These are phyloP conservation scores for Lophius americanus DNA, from an alignment of 2,797 vertebrate genomes.

Conservation along the genomic window DNA sequence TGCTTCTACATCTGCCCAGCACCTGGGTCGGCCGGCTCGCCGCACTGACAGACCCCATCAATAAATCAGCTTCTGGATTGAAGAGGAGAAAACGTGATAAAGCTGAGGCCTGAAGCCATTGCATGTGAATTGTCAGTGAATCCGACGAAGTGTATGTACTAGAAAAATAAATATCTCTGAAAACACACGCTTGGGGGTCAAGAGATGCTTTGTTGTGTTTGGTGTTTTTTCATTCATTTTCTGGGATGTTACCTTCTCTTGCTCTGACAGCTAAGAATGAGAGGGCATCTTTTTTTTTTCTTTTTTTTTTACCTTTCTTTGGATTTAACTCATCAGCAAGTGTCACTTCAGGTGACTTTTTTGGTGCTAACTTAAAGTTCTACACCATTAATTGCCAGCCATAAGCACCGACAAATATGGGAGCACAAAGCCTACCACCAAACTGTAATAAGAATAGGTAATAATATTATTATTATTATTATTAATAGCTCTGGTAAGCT, in stretches of 20 bases:
- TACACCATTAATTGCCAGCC: too few relatives aligned
- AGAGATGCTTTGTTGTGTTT: slow-evolving; percentile 24
- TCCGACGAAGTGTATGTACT: slow-evolving; percentile 36
- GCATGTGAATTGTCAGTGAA: slow-evolving; percentile 49
- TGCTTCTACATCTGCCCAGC: slow-evolving; percentile 70
- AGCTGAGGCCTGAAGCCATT: slow-evolving; percentile 52
- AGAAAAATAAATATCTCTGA: slow-evolving; percentile 37
- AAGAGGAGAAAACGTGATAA: slow-evolving; percentile 60
- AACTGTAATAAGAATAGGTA: slow-evolving; percentile 16
- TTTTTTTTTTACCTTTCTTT: slow-evolving; percentile 1
- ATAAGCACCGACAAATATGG: slow-evolving; percentile 4
- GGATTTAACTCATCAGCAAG: slow-evolving; percentile 4
- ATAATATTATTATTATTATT: too few relatives aligned
- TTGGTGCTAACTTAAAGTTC: too few relatives aligned
- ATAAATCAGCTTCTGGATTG: slow-evolving; percentile 72
- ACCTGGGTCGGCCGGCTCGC: slow-evolving; percentile 60
- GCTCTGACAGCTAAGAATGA: not conserved
- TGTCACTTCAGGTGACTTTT: slow-evolving; percentile 24
- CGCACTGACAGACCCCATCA: slow-evolving; percentile 36
- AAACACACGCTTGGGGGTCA: slow-evolving; percentile 46
- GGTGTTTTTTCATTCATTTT: slow-evolving; percentile 40
- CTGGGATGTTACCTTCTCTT: slow-evolving; percentile 20
- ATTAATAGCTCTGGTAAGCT: slow-evolving; percentile 1
- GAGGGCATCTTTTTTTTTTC: not conserved
- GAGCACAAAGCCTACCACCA: slow-evolving; percentile 22